Evolutionary conservation across 2,113 vertebrate species (phyloP).

Genomic region (Tragelaphus imberbis): DNA sequence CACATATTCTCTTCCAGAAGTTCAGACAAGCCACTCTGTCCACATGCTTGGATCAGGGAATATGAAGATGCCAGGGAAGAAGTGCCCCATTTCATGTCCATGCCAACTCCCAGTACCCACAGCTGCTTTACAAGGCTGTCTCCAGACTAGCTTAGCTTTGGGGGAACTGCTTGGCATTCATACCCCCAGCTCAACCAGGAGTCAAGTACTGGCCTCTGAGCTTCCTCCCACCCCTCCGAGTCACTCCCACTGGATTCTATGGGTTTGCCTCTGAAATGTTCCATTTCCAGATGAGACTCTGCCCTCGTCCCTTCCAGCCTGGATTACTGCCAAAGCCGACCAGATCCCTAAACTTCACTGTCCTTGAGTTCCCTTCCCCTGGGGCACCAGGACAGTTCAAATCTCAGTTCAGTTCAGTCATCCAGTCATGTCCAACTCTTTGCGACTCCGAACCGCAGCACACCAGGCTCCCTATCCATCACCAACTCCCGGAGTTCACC

Average conservation of each 20-base stretch:
- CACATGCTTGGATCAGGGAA: not conserved
- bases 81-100: not conserved
- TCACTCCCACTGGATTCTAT: not conserved
- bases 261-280: not conserved
- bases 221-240: no score
- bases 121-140: not conserved
- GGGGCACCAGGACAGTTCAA: not conserved
- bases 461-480: no score
- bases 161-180: not conserved
- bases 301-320: not conserved
- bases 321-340: not conserved
- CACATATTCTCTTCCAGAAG: not conserved
- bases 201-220: not conserved
- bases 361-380: not conserved
- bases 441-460: no score
- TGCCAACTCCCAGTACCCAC: fast-evolving
- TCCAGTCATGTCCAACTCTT: no score
- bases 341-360: not conserved
- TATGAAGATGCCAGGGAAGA: not conserved
- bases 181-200: not conserved
- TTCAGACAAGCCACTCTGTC: not conserved
- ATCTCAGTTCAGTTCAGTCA: no score
- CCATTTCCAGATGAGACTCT: not conserved
- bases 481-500: no score
- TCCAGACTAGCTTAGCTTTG: not conserved